A percentile compares a stretch with the other conserved stretches of the same genome.
phyloP scores from a whole-genome alignment of 2,113 vertebrate species.

The Geococcyx californianus region DNA sequence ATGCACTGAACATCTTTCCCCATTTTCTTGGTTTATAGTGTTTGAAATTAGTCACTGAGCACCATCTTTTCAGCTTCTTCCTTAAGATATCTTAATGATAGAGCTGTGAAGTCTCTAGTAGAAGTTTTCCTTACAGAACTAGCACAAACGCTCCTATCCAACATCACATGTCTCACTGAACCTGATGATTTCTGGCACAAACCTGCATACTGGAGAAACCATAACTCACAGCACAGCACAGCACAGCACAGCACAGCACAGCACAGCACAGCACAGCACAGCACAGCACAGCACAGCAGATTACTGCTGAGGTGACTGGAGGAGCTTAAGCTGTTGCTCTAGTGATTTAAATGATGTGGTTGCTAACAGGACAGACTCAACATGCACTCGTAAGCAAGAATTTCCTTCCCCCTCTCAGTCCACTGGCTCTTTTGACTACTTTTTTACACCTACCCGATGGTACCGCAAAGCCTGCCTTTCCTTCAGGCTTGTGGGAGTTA shows the following conservation, averaged over 20 bases:
- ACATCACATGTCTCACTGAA: neutral
- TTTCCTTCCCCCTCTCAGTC: neutral
- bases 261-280: neutral
- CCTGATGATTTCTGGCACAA: neutral
- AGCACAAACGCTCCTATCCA: neutral
- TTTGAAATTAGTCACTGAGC: conserved; percentile 22
- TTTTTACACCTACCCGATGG: neutral
- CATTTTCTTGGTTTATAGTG: neutral
- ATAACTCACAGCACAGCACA: neutral
- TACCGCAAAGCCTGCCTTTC: neutral
- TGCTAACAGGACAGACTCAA: neutral
- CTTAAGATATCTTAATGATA: conserved; percentile 13
- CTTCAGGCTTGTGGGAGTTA: neutral
- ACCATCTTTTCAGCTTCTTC: conserved; percentile 15
- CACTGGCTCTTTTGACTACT: neutral
- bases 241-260: too few relatives aligned
- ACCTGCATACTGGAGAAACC: neutral
- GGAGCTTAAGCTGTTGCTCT: neutral
- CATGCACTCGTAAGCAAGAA: neutral
- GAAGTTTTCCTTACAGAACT: conserved; percentile 1
- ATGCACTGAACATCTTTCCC: neutral
- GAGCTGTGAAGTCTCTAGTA: neutral
- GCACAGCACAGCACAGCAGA: neutral
- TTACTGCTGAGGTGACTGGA: neutral
- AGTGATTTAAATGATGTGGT: neutral